A percentile compares a stretch with the other conserved stretches of the same genome.
Conservation (phyloP, 2,113 vertebrate genomes). For the Numida meleagris region DNA sequence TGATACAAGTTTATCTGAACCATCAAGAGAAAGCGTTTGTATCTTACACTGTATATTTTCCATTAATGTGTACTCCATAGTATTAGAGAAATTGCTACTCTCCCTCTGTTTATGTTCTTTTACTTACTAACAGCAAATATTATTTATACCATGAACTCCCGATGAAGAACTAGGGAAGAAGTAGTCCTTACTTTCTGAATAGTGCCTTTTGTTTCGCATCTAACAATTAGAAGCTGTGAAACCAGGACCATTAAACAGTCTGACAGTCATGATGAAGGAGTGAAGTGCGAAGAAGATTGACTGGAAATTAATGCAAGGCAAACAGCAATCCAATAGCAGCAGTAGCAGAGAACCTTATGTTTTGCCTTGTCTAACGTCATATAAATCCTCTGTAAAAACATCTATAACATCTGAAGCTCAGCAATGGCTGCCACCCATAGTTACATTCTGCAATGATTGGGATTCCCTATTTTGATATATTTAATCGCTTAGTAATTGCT, state of each 20-base stretch:
- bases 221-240: neutral
- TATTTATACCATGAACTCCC: neutral
- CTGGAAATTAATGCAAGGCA: neutral
- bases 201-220: neutral
- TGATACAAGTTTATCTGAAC: neutral
- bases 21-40: neutral
- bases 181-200: neutral
- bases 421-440: neutral
- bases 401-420: neutral
- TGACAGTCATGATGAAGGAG: neutral
- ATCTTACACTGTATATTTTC: neutral
- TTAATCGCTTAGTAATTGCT: neutral
- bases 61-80: neutral
- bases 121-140: neutral
- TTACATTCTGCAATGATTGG: neutral
- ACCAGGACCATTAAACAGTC: neutral
- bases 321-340: neutral
- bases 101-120: constrained; percentile 1
- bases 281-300: neutral
- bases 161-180: neutral
- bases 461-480: neutral
- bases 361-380: neutral
- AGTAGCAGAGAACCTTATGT: neutral
- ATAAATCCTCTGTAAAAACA: neutral
- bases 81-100: neutral